Evolutionary conservation across 2,113 vertebrate species (phyloP).

Genomic region (Procavia capensis): DNA sequence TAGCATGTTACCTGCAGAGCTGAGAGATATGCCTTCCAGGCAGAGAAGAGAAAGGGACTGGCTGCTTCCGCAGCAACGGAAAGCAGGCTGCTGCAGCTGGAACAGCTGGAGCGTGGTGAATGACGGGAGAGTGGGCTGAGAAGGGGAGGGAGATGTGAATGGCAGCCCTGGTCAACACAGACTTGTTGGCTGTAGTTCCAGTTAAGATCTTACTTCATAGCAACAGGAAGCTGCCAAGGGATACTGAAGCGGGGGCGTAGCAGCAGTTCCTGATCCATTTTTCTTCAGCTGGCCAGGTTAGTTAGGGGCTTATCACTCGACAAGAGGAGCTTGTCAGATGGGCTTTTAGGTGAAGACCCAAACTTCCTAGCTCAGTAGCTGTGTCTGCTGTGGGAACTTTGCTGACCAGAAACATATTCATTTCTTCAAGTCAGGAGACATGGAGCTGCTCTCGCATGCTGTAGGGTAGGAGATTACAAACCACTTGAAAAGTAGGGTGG

Average conservation of each 20-base stretch:
- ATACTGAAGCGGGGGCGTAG: not conserved
- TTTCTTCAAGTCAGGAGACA: not conserved
- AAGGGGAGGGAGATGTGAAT: accelerated
- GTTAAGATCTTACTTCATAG: not conserved
- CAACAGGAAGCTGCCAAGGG: not conserved
- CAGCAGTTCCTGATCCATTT: not conserved
- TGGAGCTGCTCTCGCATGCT: not conserved
- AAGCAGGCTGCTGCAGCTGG: not conserved
- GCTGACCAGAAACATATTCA: not conserved
- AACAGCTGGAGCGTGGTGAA: not conserved
- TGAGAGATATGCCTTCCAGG: not conserved
- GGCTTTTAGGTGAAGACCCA: not conserved
- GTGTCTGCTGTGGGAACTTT: not conserved
- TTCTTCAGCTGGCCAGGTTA: not conserved
- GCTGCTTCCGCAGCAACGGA: not conserved
- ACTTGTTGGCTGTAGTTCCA: not conserved
- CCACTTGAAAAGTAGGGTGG: not conserved
- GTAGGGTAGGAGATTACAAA: not conserved
- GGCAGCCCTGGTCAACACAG: not conserved
- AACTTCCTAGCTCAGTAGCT: not conserved
- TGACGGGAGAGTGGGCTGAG: accelerated
- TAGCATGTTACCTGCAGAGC: not conserved
- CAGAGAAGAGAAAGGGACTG: not conserved
- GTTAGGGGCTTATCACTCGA: not conserved
- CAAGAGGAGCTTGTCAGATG: not conserved